Percentiles rank a stretch among this genome's conserved stretches.
These are phyloP conservation scores for Tyria jacobaeae DNA, from an alignment of 2,888 invertebrate genomes.

Conservation along the genomic window DNA sequence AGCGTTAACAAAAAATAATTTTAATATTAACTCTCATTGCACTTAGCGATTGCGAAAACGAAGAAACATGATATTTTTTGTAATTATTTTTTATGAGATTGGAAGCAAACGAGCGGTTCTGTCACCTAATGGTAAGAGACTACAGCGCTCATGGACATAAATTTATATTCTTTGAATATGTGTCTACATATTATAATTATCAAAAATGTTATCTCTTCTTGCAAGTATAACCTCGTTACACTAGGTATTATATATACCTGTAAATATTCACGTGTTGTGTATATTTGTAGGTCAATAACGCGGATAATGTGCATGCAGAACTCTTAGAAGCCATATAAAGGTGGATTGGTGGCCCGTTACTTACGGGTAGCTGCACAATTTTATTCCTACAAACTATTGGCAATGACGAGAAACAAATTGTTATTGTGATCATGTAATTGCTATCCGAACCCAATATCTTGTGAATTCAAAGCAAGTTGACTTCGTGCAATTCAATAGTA, in stretches of 20 bases:
- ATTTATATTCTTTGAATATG: no score
- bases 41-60: no score
- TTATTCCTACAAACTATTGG: constrained; percentile 2
- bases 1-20: no score
- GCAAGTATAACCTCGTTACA: neutral
- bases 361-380: constrained; percentile 1
- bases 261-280: neutral
- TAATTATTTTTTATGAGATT: no score
- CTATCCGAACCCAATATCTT: constrained; percentile 49
- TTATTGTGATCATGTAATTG: constrained; percentile 26
- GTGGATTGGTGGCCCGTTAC: neutral
- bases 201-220: neutral
- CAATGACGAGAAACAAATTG: constrained; percentile 10
- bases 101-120: no score
- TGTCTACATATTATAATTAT: no score
- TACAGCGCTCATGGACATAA: no score
- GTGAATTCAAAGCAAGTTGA: constrained; percentile 58
- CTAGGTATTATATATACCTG: neutral
- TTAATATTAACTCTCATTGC: no score
- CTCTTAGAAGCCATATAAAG: constrained; percentile 7
- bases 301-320: constrained; percentile 6
- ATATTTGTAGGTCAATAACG: constrained; percentile 5
- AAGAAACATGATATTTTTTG: no score
- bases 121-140: no score
- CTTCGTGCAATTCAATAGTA: constrained; percentile 53